Evolutionary conservation across 2,888 invertebrate genomes (phyloP), one percentile per base, ranked within the genome.

Genomic region (Pelosia muscerda): DNA sequence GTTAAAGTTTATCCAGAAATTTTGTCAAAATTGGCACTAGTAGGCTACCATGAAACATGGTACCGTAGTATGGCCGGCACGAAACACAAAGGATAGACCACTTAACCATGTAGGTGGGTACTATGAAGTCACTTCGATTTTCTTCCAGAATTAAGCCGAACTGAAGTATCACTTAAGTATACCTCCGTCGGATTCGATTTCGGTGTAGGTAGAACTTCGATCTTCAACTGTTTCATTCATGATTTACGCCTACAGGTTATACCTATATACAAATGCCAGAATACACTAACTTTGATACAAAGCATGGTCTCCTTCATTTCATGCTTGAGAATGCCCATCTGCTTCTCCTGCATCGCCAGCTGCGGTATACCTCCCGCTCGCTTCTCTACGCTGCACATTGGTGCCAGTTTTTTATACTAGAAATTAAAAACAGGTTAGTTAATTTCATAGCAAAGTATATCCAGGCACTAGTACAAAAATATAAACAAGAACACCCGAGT

Each of bases 291-390:
- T 77, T 95, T 95, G 64, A 96, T 95, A 64, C 96, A 96, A 0
- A 96, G 94, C 57, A 96, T 81, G 0, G 97, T 94, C 77, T 96
- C 96, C 23, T 95, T 92, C 69, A 96, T 96, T 84, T 97, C 97
- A 58, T 93, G 86, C 22, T 96, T 95, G 13, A 97, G 91, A 34
- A 95, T 96, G 8, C 91, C 90, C 15, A 97, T 95, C 79, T 96
- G 96, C 78, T 95, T 96, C 85, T 96, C 95, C 78, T 97, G 96
- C 67, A 96, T 96, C 6, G 95, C 95, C 56, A 96, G 90, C 85
- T 96, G 96, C 5, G 96, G 95, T 68, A 96, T 95, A 13, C 96
- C 96, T 65, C 96, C 96, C 62, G 97, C 96, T 11, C 96, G 95
- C 86, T 97, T 97, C 23, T 96, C 96, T 71, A 96, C 95, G 78